These are phyloP conservation scores for Drosophila hydei DNA, from an alignment of 1,140 invertebrate species.

Conservation along the genomic window DNA sequence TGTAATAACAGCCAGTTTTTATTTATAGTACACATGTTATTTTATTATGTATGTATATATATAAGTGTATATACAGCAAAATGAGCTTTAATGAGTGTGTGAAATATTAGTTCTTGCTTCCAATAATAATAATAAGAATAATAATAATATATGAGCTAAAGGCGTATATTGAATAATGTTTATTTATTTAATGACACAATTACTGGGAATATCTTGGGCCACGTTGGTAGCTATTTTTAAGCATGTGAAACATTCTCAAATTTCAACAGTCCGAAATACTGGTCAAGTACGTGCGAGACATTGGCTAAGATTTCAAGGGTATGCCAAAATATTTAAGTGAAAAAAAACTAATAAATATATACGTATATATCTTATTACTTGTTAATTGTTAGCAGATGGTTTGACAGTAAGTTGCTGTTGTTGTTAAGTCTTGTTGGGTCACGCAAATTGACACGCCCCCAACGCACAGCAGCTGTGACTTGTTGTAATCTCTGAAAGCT, in stretches of 20 bases:
- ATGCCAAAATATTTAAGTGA: slow-evolving; percentile 14
- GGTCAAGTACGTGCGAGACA: slow-evolving; percentile 9
- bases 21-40: neutral
- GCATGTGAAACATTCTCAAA: slow-evolving; percentile 10
- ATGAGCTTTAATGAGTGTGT: slow-evolving; percentile 17
- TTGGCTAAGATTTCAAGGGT: slow-evolving; percentile 27
- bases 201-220: slow-evolving; percentile 5
- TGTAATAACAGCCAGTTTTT: slow-evolving; percentile 28
- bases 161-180: neutral
- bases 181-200: slow-evolving; percentile 13
- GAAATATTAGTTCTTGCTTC: slow-evolving; percentile 1
- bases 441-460: slow-evolving; percentile 31
- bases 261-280: slow-evolving; percentile 15
- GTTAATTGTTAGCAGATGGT: slow-evolving; percentile 44
- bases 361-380: slow-evolving; percentile 41
- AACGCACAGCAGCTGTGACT: neutral
- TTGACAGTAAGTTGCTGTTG: slow-evolving; percentile 37
- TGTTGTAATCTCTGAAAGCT: slow-evolving; percentile 48
- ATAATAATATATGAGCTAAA: neutral
- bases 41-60: neutral
- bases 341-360: slow-evolving; percentile 3
- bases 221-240: slow-evolving; percentile 8
- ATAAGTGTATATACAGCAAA: neutral
- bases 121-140: neutral
- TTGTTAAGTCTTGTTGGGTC: slow-evolving; percentile 8